Base-by-base conservation (phyloP, 1,140 invertebrate genomes). In the Atta texana region DNA sequence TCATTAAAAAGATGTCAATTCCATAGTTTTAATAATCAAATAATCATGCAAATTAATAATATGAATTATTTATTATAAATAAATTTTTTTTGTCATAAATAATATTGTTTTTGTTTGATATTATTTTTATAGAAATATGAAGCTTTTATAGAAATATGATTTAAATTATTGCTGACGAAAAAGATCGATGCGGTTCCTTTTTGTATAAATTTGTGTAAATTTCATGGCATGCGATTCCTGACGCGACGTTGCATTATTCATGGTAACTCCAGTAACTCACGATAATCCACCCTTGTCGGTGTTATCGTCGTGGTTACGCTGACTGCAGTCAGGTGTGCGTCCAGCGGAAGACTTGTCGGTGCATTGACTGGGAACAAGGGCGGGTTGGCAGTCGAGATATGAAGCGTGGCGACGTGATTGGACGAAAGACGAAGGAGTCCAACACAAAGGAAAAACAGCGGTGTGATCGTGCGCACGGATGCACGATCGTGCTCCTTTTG, bases 201-300 rank as follows among this genome's bases (percentile, higher is more conserved):
- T 21, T 51, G 81, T 84, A 75, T 86, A 89, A 28, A 87, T 51
- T 21, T 51, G 81, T 84, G 69, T 86, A 89, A 28, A 87, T 90
- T 89, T 87, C 68, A 86, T 63, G 81, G 89, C 68, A 21, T 71
- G 49, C 61, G 68, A 14, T 21, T 24, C 44, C 53, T 59, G 57
- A 53, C 69, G 51, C 63, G 59, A 77, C 69, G 81, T 68, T 92
- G 90, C 86, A 91, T 92, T 91, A 92, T 92, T 92, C 92, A 92
- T 90, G 72, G 59, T 80, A 91, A 87, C 80, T 66, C 59, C 59
- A 49, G 55, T 61, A 72, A 89, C 76, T 74, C 71, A 51, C 88
- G 88, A 91, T 92, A 92, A 91, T 76, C 69, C 81, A 86, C 85
- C 88, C 91, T 89, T 74, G 91, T 63, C 77, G 80, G 89, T 88